Base-by-base conservation (phyloP, 2,888 invertebrate genomes). In the Furcula furcula region DNA sequence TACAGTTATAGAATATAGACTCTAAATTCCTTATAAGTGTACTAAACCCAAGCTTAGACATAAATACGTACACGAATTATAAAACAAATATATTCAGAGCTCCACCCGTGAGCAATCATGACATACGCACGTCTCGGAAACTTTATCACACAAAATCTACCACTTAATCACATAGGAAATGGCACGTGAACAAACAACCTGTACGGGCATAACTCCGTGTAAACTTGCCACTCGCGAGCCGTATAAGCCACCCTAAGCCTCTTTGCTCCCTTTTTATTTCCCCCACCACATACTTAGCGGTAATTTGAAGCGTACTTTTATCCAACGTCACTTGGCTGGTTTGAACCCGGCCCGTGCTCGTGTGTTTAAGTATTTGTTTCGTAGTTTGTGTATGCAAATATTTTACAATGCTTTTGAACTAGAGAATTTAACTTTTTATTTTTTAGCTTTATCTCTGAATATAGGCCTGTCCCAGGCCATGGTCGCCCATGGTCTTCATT, bases 231-330 rank as follows among this genome's bases (percentile, higher is more conserved):
- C 75, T 69, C 65, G 66, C 65, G 67, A 67, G 57, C 65, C 68
- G 61, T 58, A 60, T 56, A 76, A 84, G 79, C 76, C 73, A 14
- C 58, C 50, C 60, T 84, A 84, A 86, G 83, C 83, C 73, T 69
- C 76, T 77, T 74, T 73, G 59, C 76, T 75, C 69, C 74, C 76
- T 73, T 77, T 77, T 80, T 76, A 74, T 77, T 75, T 66, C 66
- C 64, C n/a, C 76, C 72, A 71, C 77, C 81, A 79, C 80, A 81
- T 79, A 84, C 85, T 84, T 85, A 85, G 70, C 73, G 72, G 71
- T 73, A 78, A 84, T 79, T 78, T 72, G 64, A 61, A 72, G 69
- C 67, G 65, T 65, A 71, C 57, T n/a, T 66, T 74, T 74, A 78
- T 72, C 69, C 76, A 57, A 44, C 54, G 60, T 55, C 66, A 68